Evolutionary conservation across 92 coral and sea anemone genomes (phyloP), one percentile per base, ranked within the genome.

Genomic region (Epizoanthus fatuus): DNA sequence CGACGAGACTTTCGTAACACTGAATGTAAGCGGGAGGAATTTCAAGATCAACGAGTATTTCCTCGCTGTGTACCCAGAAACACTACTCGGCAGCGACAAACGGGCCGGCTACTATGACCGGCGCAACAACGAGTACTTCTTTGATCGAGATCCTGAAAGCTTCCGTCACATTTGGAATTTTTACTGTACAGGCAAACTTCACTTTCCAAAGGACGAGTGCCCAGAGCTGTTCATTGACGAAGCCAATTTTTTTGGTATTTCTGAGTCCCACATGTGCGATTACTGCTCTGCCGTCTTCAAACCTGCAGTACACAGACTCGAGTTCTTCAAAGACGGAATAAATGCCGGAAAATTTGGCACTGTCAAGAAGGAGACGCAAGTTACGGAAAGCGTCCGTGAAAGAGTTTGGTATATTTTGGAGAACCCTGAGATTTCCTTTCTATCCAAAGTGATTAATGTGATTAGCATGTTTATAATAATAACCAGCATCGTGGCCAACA

Each of bases 131-230:
- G 98, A 94, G 59, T 94, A 74, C 73, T 94, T 94, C 63, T 94
- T 94, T 51, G 98, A 94, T 71, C 92, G 94, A 19, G 98, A 94
- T 29, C 98, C 98, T 1, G 98, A 94, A 62, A 84, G 89, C 5
- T 92, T 92, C 64, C 92, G 98, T 44, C 91, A 94, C 63, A 94
- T 94, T 55, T 92, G 96, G 95, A 90, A 93, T 59, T 94, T 94
- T 42, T 94, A 94, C 56, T 86, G 81, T 70, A 93, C 98, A 0
- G 98, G 98, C 0, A 78, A 94, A 75, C 88, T 94, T 10, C 98
- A 94, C 37, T 87, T 91, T 42, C 98, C 98, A 5, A 91, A 84
- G 32, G 98, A 94, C 39, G 98, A 94, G 49, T 94, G 98, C 56
- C 75, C 89, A 25, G 89, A 93, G 17, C 88, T 85, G 16, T 87